These are phyloP conservation scores for Eristalis intricaria DNA, from an alignment of 2,888 invertebrate genomes.

Conservation along the genomic window DNA sequence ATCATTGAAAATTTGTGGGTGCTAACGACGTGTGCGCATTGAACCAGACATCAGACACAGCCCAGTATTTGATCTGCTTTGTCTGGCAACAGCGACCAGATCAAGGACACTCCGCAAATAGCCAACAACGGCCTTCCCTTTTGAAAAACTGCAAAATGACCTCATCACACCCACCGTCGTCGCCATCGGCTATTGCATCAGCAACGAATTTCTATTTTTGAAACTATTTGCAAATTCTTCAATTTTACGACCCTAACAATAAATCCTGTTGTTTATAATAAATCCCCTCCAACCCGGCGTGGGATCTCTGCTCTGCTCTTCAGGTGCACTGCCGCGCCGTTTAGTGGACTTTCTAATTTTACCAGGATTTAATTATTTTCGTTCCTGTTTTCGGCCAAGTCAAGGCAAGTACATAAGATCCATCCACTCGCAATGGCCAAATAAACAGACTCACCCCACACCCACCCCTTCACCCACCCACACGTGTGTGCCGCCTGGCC, in stretches of 20 bases:
- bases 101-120: too few relatives aligned
- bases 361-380: neutral
- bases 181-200: neutral
- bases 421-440: neutral
- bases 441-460: neutral
- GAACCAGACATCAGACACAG: too few relatives aligned
- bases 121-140: too few relatives aligned
- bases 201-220: neutral
- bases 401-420: neutral
- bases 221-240: constrained; percentile 3
- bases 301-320: neutral
- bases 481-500: neutral
- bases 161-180: too few relatives aligned
- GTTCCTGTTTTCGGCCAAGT: neutral
- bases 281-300: neutral
- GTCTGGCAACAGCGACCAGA: too few relatives aligned
- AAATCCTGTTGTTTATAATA: constrained; percentile 17
- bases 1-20: too few relatives aligned
- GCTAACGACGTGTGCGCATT: too few relatives aligned
- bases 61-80: too few relatives aligned
- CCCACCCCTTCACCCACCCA: neutral
- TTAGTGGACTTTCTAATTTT: neutral
- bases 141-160: too few relatives aligned
- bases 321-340: neutral
- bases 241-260: constrained; percentile 13